Evolutionary conservation across 2,797 vertebrate species (phyloP).

Genomic region (Uromys caudimaculatus): DNA sequence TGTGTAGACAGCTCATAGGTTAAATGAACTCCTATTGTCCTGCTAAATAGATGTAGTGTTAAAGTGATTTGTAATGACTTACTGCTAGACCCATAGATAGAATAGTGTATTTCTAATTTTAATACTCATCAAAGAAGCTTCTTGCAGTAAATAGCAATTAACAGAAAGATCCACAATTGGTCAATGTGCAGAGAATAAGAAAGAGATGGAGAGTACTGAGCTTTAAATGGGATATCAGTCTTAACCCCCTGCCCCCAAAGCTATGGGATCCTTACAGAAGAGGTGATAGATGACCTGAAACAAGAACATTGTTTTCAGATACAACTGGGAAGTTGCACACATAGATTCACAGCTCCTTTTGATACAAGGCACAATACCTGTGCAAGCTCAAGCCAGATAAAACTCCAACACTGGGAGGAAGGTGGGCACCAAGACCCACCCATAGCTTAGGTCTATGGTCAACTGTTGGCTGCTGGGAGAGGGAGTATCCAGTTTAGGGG

Average conservation of each 20-base stretch:
- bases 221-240: not conserved
- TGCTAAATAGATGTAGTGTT: not conserved
- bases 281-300: not conserved
- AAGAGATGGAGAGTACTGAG: not conserved
- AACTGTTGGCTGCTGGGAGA: not conserved
- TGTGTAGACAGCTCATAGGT: not conserved
- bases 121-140: not conserved
- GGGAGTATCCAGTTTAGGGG: not conserved
- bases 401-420: not conserved
- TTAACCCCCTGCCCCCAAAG: not conserved
- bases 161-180: not conserved
- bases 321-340: not conserved
- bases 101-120: not conserved
- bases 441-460: not conserved
- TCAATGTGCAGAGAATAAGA: not conserved
- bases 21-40: not conserved
- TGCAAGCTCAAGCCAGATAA: not conserved
- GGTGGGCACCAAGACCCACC: not conserved
- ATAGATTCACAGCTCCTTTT: not conserved
- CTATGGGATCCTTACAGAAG: not conserved
- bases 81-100: not conserved
- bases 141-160: not conserved
- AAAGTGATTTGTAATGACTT: not conserved
- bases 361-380: not conserved
- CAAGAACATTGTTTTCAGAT: not conserved